Evolutionary conservation across 2,113 vertebrate genomes (phyloP).

Genomic region (Aleadryas rufinucha): DNA sequence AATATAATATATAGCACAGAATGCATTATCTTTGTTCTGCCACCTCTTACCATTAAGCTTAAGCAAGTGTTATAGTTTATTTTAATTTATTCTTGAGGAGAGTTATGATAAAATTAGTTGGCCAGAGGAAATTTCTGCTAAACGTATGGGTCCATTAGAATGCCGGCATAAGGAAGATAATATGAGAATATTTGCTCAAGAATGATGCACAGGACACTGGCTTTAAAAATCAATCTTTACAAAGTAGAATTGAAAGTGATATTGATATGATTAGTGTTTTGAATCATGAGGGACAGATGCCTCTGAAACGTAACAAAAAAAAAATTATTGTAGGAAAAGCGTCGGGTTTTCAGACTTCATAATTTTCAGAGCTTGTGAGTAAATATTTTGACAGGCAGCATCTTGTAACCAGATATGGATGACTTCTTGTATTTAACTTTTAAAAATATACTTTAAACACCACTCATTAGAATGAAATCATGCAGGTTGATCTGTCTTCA

Average conservation of each 20-base stretch:
- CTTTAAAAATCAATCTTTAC: background rate
- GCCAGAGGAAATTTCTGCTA: background rate
- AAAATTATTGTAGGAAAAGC: background rate
- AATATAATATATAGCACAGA: background rate
- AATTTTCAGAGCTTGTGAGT: background rate
- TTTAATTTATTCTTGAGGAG: constrained; percentile 42
- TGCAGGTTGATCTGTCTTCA: background rate
- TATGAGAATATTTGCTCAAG: background rate
- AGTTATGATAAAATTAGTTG: constrained; percentile 6
- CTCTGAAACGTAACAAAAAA: background rate
- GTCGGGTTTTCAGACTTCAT: background rate
- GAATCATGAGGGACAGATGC: background rate
- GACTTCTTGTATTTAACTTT: background rate
- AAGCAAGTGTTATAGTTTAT: background rate
- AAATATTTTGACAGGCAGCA: background rate
- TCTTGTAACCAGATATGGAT: background rate
- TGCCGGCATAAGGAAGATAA: background rate
- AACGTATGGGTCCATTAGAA: constrained; percentile 21
- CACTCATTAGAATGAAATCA: background rate
- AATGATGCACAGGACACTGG: background rate
- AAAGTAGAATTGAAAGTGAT: background rate
- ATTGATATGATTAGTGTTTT: background rate
- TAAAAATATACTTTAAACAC: background rate
- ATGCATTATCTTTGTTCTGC: constrained; percentile 14
- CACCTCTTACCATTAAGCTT: constrained; percentile 10